phyloP scores from a whole-genome alignment of 2,113 vertebrate genomes.

The Archilochus colubris region DNA sequence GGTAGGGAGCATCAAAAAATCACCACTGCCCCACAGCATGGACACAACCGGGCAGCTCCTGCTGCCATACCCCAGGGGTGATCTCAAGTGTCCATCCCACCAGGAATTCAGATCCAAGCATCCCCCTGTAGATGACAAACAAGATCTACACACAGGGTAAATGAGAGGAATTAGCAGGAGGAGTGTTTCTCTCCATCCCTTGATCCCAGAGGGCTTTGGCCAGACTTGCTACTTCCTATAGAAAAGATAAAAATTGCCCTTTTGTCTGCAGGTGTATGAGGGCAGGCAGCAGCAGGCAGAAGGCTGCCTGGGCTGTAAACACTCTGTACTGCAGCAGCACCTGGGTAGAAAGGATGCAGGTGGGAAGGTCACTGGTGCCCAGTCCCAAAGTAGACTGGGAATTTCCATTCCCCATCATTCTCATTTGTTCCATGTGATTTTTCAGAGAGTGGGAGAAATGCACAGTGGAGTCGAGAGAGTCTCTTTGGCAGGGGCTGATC shows the following conservation, averaged over 20 bases:
- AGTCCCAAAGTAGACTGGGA: not conserved
- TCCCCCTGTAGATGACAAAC: not conserved
- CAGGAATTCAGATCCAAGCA: not conserved
- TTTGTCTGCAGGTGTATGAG: not conserved
- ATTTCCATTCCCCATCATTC: not conserved
- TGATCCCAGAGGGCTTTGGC: not conserved
- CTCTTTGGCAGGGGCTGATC: conserved; percentile 19
- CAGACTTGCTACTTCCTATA: not conserved
- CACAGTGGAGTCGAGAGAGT: not conserved
- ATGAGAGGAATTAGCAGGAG: not conserved
- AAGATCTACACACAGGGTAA: not conserved
- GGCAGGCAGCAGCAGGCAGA: not conserved
- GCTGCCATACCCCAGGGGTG: not conserved
- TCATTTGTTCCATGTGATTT: conserved; percentile 9
- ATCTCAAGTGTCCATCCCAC: not conserved
- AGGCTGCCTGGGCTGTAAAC: not conserved
- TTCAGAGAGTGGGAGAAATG: not conserved
- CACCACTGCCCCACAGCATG: not conserved
- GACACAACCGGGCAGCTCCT: not conserved
- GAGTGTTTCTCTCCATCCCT: not conserved
- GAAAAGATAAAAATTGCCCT: not conserved
- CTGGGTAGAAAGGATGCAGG: not conserved
- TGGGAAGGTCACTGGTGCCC: not conserved
- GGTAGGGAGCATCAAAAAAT: not conserved
- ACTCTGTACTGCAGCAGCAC: not conserved